phyloP scores from a whole-genome alignment of 1,140 invertebrate species.

The Rhizoglyphus robini region DNA sequence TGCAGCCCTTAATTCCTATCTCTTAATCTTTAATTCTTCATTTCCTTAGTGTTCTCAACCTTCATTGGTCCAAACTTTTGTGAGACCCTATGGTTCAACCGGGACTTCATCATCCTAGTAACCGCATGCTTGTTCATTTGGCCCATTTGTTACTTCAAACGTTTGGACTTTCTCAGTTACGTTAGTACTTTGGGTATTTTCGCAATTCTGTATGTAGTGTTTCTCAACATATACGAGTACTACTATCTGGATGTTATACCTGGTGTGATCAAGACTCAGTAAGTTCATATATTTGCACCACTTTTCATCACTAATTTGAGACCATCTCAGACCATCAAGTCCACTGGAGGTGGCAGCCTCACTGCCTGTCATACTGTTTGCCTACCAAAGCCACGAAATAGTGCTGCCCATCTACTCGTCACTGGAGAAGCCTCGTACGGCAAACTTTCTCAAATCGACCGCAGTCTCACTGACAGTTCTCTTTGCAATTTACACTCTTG shows the following conservation, averaged over 20 bases:
- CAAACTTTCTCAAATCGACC: slow-evolving; percentile 43
- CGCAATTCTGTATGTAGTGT: slow-evolving; percentile 49
- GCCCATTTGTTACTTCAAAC: slow-evolving; percentile 51
- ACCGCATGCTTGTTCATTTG: slow-evolving; percentile 45
- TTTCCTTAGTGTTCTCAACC: slow-evolving; percentile 40
- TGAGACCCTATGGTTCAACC: slow-evolving; percentile 45
- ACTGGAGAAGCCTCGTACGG: slow-evolving; percentile 35
- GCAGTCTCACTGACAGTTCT: slow-evolving; percentile 46
- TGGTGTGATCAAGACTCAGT: slow-evolving; percentile 34
- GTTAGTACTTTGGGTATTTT: slow-evolving; percentile 50
- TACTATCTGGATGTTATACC: slow-evolving; percentile 31
- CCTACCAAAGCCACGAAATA: slow-evolving; percentile 59
- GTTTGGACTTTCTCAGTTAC: slow-evolving; percentile 51
- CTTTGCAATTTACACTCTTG: slow-evolving; percentile 45
- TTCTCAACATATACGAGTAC: slow-evolving; percentile 46
- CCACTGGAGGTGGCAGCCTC: slow-evolving; percentile 48
- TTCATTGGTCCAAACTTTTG: slow-evolving; percentile 42
- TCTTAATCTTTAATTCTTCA: background rate
- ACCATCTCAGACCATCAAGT: slow-evolving; percentile 41
- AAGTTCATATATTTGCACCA: slow-evolving; percentile 23
- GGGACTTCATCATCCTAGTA: slow-evolving; percentile 44
- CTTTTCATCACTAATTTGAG: background rate
- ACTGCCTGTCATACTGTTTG: slow-evolving; percentile 55
- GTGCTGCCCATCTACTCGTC: slow-evolving; percentile 55
- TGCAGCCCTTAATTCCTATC: background rate